Base-by-base conservation (phyloP, 2,113 vertebrate species). In the Lophura nycthemera region DNA sequence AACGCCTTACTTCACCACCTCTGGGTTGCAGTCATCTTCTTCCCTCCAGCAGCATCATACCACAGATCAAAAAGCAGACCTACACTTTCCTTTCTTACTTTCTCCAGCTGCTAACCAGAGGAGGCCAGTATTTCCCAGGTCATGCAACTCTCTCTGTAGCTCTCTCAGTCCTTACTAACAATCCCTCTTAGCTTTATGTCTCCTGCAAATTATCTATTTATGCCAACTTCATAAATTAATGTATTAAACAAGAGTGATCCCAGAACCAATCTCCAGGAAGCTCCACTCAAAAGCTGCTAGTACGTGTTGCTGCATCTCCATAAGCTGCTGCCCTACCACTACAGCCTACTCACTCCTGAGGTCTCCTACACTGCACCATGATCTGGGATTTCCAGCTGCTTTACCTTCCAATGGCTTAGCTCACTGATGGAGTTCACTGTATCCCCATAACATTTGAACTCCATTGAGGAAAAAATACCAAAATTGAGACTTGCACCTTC, bases 51-150 rank as follows among this genome's bases (percentile, higher is more conserved):
- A 29, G 4, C 2, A 0, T 7, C 22, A 4, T 2, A 5, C 36
- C 36, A 13, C 19, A 47, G 7, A 29, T 7, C 13, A 25, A 10
- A 13, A 50, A 8, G 13, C 0, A 3, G 25, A 13, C 13, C 16
- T 45, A 22, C 2, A 0, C 7, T 3, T 10, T 38, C 45, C 40
- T 25, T 19, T 18, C 4, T 2, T 0, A 6, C 13, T 54, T 52
- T 18, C 5, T 70, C 47, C 65, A 20, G 1, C 8, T 36, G n/a
- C 16, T 1, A 36, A 61, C 22, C 10, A 69, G 22, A 19, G 2
- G 3, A 72, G 3, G 3, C 24, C 3, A 1, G 18, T 1, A 0
- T 40, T 64, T 56, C 52, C 27, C 0, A 1, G 43, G 71, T 57
- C 63, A 91, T 16, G n/a, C 29, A 63, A 19, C 7, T 61, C 18